Percentiles rank a stretch among this genome's conserved stretches.
These are phyloP conservation scores for Calosoma granatense DNA, from an alignment of 1,140 invertebrate genomes.

Conservation along the genomic window DNA sequence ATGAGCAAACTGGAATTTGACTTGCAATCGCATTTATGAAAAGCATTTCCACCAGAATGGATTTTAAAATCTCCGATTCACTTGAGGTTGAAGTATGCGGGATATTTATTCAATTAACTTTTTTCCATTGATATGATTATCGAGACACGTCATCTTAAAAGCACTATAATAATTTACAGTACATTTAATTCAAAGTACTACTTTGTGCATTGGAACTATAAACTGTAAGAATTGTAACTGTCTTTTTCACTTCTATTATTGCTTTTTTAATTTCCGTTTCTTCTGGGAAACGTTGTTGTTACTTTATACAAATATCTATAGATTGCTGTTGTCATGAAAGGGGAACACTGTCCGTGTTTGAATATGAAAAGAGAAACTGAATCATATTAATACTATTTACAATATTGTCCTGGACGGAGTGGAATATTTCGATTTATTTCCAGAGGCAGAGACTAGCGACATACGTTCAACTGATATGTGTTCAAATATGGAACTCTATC, in stretches of 20 bases:
- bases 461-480: no score
- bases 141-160: background rate
- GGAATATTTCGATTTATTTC: no score
- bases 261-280: background rate
- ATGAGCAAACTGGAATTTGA: background rate
- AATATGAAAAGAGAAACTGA: no score
- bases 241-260: background rate
- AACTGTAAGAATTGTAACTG: background rate
- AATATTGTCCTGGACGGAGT: no score
- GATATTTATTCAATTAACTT: constrained; percentile 3
- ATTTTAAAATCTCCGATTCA: no score
- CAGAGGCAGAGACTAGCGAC: no score
- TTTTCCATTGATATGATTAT: background rate
- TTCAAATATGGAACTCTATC: no score
- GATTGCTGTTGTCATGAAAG: background rate
- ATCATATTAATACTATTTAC: no score
- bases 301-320: background rate
- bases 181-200: background rate
- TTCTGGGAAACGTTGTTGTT: background rate
- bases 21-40: background rate
- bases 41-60: no score
- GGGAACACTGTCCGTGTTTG: no score
- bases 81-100: no score
- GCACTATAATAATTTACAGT: constrained; percentile 5
- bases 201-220: background rate